Evolutionary conservation across 2,113 vertebrate genomes (phyloP), one percentile per base, ranked within the genome.

Genomic region (Pygoscelis adeliae): DNA sequence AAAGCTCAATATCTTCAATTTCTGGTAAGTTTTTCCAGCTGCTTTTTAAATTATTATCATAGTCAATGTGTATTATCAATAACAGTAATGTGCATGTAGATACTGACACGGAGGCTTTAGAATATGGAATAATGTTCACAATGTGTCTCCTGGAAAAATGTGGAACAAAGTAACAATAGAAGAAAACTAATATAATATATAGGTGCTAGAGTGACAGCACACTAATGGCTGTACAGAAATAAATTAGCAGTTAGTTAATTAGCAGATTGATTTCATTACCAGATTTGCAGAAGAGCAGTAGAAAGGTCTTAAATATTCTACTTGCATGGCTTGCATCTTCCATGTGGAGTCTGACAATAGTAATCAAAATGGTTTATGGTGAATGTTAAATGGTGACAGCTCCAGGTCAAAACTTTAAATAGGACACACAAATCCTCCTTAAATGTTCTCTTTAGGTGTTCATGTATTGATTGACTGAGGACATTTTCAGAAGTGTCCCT

Each of bases 191-290:
- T 71, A 53, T 53, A 50, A 46, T 56, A 53, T 47, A 30, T 95
- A 66, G 65, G 42, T 96, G 36, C 13, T 84, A 70, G 88, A 86
- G 58, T 83, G 69, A 76, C 36, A 82, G 49, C 27, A 19, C 21
- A 21, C 32, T 87, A 83, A 88, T 81, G 81, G 69, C 46, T 95
- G 38, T 85, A 59, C 53, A 84, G 70, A 70, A 95, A 79, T 34
- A 6, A 86, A 88, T 96, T 97, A 87, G 19, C 27, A 59, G 38
- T 77, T 88, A 65, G 52, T 55, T 97, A 95, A 97, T 83, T 96
- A 96, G 79, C 67, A 82, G 63, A 91, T 89, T 93, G 90, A 95
- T 88, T 96, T 97, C 13, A 63, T 85, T 82, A 62, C 40, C 25
- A 66, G 8, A 3, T 81, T 96, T 83, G 27, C 63, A 72, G 56